Evolutionary conservation across 2,113 vertebrate genomes (phyloP), one percentile per base, ranked within the genome.

Genomic region (Sceloporus undulatus): DNA sequence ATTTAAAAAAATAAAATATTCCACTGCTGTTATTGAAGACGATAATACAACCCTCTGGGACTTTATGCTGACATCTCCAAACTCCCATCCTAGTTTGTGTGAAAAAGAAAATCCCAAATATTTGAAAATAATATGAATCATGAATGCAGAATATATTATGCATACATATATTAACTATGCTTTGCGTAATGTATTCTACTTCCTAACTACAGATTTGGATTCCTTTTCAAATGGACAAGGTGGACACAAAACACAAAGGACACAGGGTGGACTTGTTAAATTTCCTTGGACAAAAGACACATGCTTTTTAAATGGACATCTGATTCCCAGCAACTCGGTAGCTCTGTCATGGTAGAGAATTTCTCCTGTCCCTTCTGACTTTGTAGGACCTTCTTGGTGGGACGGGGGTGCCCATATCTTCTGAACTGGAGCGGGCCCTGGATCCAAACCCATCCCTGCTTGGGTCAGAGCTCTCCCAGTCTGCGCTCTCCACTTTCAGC

Each of bases 291-390:
- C 48, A 29, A 34, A 66, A 10, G 9, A 34, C 3, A 5, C 25
- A 42, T 2, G 40, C 23, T 42, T 25, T 65, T 42, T 19, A 21
- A 48, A 79, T 1, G 1, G 29, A 40, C 23, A 11, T 16, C 1
- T 25, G 75, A 48, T 9, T 38, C 14, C 48, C n/a, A 78, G 7
- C 4, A 6, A 73, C 0, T n/a, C 5, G 1, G 65, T 19, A 6
- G 68, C 0, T n/a, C 5, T 2, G 65, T 19, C 93, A 98, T 2
- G 97, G 97, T 80, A 97, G 91, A 14, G 97, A 98, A 93, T 96
- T 97, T 82, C 97, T 95, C 62, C 98, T 94, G 92, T 76, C 95
- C 11, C 92, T 90, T 81, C 23, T 82, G 16, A 84, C 92, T 85
- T 19, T 92, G 0, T 90, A 87, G 34, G 87, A 56, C 52, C 71